phyloP scores from a whole-genome alignment of 2,888 invertebrate genomes.

The Sphecodes monilicornis region DNA sequence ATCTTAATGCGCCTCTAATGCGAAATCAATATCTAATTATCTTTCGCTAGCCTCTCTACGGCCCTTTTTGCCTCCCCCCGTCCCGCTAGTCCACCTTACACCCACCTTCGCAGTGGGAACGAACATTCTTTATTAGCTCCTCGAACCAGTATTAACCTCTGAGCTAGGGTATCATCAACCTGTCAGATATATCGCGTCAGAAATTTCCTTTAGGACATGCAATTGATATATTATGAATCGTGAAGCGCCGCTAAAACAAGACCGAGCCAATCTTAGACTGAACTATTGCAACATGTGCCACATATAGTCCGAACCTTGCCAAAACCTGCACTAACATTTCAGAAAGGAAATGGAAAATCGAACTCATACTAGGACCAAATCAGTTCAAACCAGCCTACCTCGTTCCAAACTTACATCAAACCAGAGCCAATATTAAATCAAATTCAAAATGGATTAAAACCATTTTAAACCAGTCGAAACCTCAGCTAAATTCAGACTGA shows the following conservation, averaged over 20 bases:
- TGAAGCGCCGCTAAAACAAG: neutral
- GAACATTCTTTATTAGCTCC: neutral
- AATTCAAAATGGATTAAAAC: no score
- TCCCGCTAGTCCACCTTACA: constrained; percentile 13
- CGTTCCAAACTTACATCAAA: no score
- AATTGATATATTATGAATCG: neutral
- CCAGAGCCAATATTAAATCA: no score
- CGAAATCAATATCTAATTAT: constrained; percentile 82
- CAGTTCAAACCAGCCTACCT: no score
- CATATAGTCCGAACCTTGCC: no score
- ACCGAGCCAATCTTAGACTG: no score
- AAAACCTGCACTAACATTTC: no score
- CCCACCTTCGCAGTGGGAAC: neutral
- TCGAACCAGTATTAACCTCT: neutral
- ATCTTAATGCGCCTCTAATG: constrained; percentile 75
- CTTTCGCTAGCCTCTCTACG: constrained; percentile 59
- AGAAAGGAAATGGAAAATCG: no score
- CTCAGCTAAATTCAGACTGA: no score
- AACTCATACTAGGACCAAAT: no score
- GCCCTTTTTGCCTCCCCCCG: constrained; percentile 17
- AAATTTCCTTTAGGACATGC: neutral
- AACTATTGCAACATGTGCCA: neutral
- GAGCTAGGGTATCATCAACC: neutral
- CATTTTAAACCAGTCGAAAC: no score
- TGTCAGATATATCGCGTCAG: neutral